Percentiles rank a stretch among this genome's conserved stretches.
Evolutionary conservation across 2,113 vertebrate genomes (phyloP).

Genomic region (Craseonycteris thonglongyai): DNA sequence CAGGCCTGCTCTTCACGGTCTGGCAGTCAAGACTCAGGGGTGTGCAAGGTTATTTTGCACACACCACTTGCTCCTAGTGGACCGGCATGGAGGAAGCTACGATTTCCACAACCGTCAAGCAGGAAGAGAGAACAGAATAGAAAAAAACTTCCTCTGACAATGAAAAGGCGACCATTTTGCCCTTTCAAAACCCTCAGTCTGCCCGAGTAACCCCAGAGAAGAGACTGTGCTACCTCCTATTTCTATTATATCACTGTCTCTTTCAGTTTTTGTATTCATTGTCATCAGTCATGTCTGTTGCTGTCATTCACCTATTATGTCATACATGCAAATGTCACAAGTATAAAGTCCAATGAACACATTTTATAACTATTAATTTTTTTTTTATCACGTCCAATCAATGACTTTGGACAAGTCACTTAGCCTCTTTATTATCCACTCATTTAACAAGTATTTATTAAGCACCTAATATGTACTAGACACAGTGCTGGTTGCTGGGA

Average conservation of each 20-base stretch:
- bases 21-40: not conserved
- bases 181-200: not conserved
- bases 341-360: not conserved
- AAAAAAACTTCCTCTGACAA: not conserved
- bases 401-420: not conserved
- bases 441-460: not conserved
- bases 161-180: not conserved
- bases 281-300: not conserved
- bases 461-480: not conserved
- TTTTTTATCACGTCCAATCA: not conserved
- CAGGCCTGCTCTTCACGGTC: not conserved
- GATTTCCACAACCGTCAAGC: not conserved
- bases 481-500: not conserved
- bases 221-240: not conserved
- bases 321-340: not conserved
- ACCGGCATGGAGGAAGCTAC: not conserved
- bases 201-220: not conserved
- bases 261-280: not conserved
- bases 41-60: not conserved
- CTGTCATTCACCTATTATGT: not conserved
- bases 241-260: not conserved
- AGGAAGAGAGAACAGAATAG: not conserved
- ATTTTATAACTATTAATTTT: not conserved
- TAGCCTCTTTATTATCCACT: not conserved
- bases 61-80: not conserved